Evolutionary conservation across 2,113 vertebrate species (phyloP).

Genomic region (Salvelinus alpinus): DNA sequence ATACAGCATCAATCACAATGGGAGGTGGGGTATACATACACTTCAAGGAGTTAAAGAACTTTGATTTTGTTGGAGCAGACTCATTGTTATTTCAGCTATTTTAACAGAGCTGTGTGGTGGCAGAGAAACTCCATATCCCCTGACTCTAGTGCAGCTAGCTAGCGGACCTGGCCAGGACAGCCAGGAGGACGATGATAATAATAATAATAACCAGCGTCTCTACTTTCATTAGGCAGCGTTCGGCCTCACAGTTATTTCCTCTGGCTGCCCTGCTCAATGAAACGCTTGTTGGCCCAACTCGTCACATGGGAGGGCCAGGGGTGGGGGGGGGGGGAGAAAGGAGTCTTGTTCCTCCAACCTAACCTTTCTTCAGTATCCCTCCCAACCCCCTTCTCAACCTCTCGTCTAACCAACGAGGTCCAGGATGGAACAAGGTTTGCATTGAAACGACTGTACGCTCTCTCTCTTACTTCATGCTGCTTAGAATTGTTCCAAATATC

Average conservation of each 20-base stretch:
- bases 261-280: conserved; percentile 69
- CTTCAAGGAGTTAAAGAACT: not conserved
- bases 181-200: conserved; percentile 52
- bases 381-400: conserved; percentile 33
- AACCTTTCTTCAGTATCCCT: conserved; percentile 75
- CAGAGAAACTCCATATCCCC: conserved; percentile 2
- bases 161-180: conserved; percentile 21
- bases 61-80: not conserved
- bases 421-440: conserved; percentile 71
- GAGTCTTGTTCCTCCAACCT: conserved; percentile 75
- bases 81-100: conserved; percentile 7
- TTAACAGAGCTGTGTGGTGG: not conserved
- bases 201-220: conserved; percentile 66
- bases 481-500: conserved; percentile 70
- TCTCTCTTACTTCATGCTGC: conserved; percentile 62
- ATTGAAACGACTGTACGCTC: conserved; percentile 67
- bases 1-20: not conserved
- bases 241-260: conserved; percentile 67
- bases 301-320: conserved; percentile 75
- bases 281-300: conserved; percentile 75
- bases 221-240: conserved; percentile 69
- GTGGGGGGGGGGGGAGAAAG: conserved; percentile 58
- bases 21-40: not conserved
- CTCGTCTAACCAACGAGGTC: conserved; percentile 68
- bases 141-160: not conserved